Conservation (phyloP, 92 coral and sea anemone species). For the Epizoanthus ramosus region DNA sequence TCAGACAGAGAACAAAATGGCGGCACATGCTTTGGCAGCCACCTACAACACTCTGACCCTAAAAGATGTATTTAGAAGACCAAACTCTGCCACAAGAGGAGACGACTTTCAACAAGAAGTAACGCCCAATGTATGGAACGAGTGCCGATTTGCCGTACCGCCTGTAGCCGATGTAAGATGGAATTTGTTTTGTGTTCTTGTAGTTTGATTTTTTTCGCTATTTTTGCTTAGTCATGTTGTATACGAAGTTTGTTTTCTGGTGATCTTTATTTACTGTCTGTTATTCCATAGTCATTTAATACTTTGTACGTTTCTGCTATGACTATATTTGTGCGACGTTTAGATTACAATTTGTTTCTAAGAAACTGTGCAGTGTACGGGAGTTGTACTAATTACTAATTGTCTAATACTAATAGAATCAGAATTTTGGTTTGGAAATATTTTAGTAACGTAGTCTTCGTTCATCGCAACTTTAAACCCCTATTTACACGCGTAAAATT, state of each 20-base stretch:
- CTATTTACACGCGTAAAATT: no score
- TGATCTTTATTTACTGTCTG: not conserved
- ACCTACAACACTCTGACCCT: constrained; percentile 68
- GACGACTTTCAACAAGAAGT: constrained; percentile 61
- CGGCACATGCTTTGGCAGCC: constrained; percentile 76
- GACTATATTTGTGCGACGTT: no score
- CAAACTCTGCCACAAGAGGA: constrained; percentile 45
- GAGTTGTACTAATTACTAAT: no score
- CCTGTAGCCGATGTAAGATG: constrained; percentile 87
- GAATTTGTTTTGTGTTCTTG: not conserved
- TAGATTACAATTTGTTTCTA: no score
- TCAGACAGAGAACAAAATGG: constrained; percentile 59
- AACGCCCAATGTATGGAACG: constrained; percentile 59
- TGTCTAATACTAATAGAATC: no score
- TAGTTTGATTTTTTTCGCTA: not conserved
- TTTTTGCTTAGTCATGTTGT: constrained; percentile 65
- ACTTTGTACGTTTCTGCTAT: not conserved
- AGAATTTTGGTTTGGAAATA: no score
- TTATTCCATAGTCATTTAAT: not conserved
- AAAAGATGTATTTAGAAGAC: constrained; percentile 77
- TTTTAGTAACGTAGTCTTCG: no score
- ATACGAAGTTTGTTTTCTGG: not conserved
- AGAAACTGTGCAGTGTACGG: no score
- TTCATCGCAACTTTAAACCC: no score
- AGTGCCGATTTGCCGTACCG: constrained; percentile 87